Base-by-base conservation (phyloP, 2,888 invertebrate genomes). In the Nomada hirtipes region DNA sequence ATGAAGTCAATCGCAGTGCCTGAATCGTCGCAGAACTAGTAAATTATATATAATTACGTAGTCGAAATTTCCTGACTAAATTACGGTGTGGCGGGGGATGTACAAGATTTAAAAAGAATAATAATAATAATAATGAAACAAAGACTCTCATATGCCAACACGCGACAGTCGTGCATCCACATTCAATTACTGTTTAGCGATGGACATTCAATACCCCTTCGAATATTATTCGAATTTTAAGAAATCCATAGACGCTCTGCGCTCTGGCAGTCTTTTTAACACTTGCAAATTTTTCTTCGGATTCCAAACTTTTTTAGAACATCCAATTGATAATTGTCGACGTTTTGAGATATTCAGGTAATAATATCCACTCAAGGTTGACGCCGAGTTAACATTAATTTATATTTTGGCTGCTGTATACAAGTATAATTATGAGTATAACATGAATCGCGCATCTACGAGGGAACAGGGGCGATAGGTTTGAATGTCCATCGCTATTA, bases 1-100 rank as follows among this genome's bases (percentile, higher is more conserved):
- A 80, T 72, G 61, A 86, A 85, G 86, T 86, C 86, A 86, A 86
- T 86, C 86, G 83, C 85, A 86, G 86, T 86, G 86, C 86, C 86
- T 86, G 82, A 86, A 82, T 68, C 80, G 76, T 75, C 78, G 76
- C 74, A 78, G 72, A 79, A 80, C 65, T 83, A 65, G 60, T 69
- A 70, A 81, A 71, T 71, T 81, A 77, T 81, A 77, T 60, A 73
- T 57, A 53, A 70, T 59, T 36, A 63, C 65, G 57, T 77, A 81
- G 69, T 65, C 63, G 55, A 78, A 74, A 81, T 74, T 70, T 7
- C 64, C 72, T 11, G 44, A 20, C 42, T 50, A 36, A 36, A 64
- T 75, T 63, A 44, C 52, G 60, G 44, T 36, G 11, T 68, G 23
- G 60, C 75, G 72, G 64, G 13, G n/a, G 53, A 57, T 65, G 59